phyloP scores from a whole-genome alignment of 2,113 vertebrate species.

The Marcusenius ussheri region DNA sequence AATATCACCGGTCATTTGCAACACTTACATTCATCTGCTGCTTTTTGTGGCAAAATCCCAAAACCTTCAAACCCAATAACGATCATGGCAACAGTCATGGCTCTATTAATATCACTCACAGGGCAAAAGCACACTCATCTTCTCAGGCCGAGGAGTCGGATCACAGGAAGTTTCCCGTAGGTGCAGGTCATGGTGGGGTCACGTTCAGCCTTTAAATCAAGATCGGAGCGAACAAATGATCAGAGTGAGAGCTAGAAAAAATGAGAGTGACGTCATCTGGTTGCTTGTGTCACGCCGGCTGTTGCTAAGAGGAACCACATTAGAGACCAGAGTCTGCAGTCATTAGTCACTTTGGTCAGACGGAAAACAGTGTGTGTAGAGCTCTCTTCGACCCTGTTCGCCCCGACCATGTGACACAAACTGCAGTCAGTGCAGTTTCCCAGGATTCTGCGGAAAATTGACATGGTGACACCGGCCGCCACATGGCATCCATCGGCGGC shows the following conservation, averaged over 20 bases:
- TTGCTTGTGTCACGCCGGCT: not conserved
- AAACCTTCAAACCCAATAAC: not conserved
- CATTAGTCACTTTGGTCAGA: not conserved
- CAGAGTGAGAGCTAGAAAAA: not conserved
- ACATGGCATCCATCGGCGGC: fast-evolving
- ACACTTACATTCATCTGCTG: not conserved
- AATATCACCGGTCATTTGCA: not conserved
- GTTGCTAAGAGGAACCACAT: not conserved
- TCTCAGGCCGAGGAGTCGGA: not conserved
- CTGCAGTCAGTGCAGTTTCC: not conserved
- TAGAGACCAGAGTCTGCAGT: not conserved
- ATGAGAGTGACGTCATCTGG: not conserved
- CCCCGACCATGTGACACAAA: not conserved
- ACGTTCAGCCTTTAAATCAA: not conserved
- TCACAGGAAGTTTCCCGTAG: not conserved
- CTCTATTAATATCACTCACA: not conserved
- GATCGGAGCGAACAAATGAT: no score
- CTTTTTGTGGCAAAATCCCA: not conserved
- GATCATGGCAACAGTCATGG: not conserved
- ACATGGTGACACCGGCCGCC: not conserved
- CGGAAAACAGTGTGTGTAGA: not conserved
- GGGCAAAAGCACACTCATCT: not conserved
- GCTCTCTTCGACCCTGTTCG: not conserved
- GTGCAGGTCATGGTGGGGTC: not conserved
- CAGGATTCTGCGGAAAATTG: not conserved